A percentile compares a stretch with the other conserved stretches of the same genome.
phyloP scores from a whole-genome alignment of 2,797 vertebrate species.

The Cyprinodon diabolis region DNA sequence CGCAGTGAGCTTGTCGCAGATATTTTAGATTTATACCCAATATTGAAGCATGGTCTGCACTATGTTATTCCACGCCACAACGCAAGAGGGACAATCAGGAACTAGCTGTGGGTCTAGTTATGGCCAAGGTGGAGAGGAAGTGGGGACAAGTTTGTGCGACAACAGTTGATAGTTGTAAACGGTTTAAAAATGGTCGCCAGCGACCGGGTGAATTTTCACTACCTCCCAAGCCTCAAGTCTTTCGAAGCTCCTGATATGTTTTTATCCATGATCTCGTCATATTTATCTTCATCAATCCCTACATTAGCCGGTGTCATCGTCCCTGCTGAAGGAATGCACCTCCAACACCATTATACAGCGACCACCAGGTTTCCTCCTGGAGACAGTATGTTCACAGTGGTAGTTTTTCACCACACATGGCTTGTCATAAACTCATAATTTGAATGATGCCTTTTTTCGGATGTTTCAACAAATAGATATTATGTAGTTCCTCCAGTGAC shows the following conservation, averaged over 20 bases:
- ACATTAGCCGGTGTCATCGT: not conserved
- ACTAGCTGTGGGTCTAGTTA: too few relatives aligned
- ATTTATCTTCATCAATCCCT: not conserved
- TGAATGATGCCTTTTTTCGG: not conserved
- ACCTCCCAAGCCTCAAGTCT: not conserved
- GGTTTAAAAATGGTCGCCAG: too few relatives aligned
- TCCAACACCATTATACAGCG: not conserved
- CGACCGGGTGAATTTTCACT: not conserved
- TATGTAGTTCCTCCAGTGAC: not conserved
- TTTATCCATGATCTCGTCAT: not conserved
- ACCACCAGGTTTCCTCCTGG: not conserved
- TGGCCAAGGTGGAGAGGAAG: too few relatives aligned
- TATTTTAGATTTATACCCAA: too few relatives aligned
- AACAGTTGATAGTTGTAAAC: too few relatives aligned
- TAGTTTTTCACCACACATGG: not conserved
- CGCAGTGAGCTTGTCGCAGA: too few relatives aligned
- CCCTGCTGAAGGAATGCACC: not conserved
- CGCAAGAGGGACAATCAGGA: too few relatives aligned
- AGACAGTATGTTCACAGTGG: not conserved
- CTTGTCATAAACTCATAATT: not conserved
- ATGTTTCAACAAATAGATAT: not conserved
- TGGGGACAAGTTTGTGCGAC: too few relatives aligned
- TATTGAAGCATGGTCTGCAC: too few relatives aligned
- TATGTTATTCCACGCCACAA: too few relatives aligned
- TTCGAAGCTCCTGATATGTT: not conserved